Evolutionary conservation across 2,113 vertebrate genomes (phyloP), one percentile per base, ranked within the genome.

Genomic region (Grus americana): DNA sequence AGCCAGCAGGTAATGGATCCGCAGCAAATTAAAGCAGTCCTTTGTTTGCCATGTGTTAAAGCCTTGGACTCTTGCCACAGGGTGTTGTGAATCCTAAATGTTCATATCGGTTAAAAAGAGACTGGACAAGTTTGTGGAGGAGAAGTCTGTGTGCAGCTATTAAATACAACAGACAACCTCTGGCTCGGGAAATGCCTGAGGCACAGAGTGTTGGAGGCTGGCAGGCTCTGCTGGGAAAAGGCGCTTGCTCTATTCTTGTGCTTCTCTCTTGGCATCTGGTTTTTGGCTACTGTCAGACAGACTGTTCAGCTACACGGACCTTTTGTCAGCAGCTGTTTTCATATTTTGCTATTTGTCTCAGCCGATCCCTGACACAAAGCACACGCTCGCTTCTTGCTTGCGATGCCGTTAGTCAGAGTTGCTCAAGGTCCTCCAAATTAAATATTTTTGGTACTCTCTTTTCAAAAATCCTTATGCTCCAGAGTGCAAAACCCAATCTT

Each of bases 161-260:
- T 86, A 96, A 88, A 86, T 38, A 52, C 73, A 92, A 58, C 91
- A 92, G 92, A 74, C 88, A 86, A 71, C 72, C 55, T 79, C 88
- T 95, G 88, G 67, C 72, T 92, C 12, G 40, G 72, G 92, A 95
- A 95, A 91, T 58, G 91, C 88, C 86, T 63, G 92, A 76, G 79
- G 95, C 88, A 93, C 67, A 20, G 70, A 95, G 91, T 50, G 59
- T 66, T 92, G 92, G 83, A 91, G 79, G 26, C 95, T 92, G 86
- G 83, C 91, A 86, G 76, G 38, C 89, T 88, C 0, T 32, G 57
- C 67, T 71, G 88, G 86, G 96, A 80, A 93, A 92, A 80, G 66
- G 14, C 0, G 3, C 46, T 83, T 66, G 42, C 91, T 92, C 76
- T 78, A 2, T 92, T 86, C 92, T 88, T 88, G 42, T 88, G 58